A percentile compares a stretch with the other conserved stretches of the same genome.
These are phyloP conservation scores for Labeo catla DNA, from an alignment of 2,113 vertebrate species.

Conservation along the genomic window DNA sequence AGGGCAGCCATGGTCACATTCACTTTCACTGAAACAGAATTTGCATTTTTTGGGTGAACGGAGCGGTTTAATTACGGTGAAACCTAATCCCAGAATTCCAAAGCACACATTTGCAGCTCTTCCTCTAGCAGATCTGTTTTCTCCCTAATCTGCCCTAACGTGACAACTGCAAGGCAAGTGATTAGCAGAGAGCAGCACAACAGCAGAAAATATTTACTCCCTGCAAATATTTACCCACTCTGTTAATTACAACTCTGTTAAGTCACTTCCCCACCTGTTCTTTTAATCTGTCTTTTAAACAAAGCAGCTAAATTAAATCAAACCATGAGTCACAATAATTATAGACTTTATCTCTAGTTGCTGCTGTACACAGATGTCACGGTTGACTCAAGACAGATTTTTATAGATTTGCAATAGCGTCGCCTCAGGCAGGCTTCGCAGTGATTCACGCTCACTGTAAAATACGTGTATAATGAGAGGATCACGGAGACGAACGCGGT, in stretches of 20 bases:
- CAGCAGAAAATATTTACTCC: conserved; percentile 17
- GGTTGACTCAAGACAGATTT: conserved; percentile 45
- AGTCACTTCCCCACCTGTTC: conserved; percentile 49
- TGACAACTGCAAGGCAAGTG: neutral
- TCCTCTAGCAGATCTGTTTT: neutral
- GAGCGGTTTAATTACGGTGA: neutral
- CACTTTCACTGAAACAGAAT: neutral
- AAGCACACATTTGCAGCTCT: neutral
- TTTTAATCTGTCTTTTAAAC: conserved; percentile 24
- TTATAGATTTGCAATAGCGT: conserved; percentile 29
- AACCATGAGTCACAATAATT: conserved; percentile 47
- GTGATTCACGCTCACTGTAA: conserved; percentile 15
- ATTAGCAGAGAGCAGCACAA: conserved; percentile 18
- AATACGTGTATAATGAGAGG: neutral
- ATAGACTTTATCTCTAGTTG: conserved; percentile 40
- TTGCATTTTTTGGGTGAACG: neutral
- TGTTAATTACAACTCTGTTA: conserved; percentile 43
- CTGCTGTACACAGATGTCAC: conserved; percentile 41
- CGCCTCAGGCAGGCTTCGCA: conserved; percentile 10
- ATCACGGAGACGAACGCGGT: conserved; percentile 15
- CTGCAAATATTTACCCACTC: conserved; percentile 36
- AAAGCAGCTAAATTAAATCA: conserved; percentile 49
- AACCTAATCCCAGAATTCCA: neutral
- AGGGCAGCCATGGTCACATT: neutral
- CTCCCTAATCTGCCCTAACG: neutral